phyloP scores from a whole-genome alignment of 2,797 vertebrate species.

The Chelon labrosus region DNA sequence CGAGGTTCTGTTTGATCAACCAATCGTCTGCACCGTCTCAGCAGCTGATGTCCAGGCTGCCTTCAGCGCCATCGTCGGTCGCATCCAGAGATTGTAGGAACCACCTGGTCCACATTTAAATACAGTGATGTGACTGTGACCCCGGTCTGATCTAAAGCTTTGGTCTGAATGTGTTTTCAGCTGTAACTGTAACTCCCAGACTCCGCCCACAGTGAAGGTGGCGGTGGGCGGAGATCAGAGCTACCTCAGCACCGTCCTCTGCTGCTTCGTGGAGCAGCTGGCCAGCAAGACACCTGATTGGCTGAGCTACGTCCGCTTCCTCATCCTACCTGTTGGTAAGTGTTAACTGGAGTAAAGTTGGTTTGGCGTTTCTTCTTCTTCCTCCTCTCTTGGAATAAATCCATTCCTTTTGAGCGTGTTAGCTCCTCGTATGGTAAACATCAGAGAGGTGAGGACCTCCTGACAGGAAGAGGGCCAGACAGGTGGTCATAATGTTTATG shows the following conservation, averaged over 20 bases:
- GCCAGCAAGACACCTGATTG: conserved; percentile 85
- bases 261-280: conserved; percentile 83
- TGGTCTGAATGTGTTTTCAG: conserved; percentile 22
- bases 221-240: conserved; percentile 80
- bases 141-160: not conserved
- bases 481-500: not conserved
- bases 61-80: conserved; percentile 79
- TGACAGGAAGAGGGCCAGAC: too few species aligned
- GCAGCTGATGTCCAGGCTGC: conserved; percentile 79
- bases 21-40: conserved; percentile 79
- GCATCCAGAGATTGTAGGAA: conserved; percentile 80
- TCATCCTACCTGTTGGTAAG: conserved; percentile 76
- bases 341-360: too few species aligned
- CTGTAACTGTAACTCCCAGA: conserved; percentile 73
- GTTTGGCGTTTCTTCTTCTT: too few species aligned
- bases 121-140: too few species aligned
- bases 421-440: too few species aligned
- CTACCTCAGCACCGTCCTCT: conserved; percentile 80
- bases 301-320: conserved; percentile 82
- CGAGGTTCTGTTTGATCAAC: conserved; percentile 79
- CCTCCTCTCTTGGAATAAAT: too few species aligned
- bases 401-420: too few species aligned
- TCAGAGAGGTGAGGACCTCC: too few species aligned
- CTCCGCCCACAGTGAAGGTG: conserved; percentile 71
- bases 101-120: not conserved